These are phyloP conservation scores for Parnassius smintheus DNA, from an alignment of 2,888 invertebrate species.

Conservation along the genomic window DNA sequence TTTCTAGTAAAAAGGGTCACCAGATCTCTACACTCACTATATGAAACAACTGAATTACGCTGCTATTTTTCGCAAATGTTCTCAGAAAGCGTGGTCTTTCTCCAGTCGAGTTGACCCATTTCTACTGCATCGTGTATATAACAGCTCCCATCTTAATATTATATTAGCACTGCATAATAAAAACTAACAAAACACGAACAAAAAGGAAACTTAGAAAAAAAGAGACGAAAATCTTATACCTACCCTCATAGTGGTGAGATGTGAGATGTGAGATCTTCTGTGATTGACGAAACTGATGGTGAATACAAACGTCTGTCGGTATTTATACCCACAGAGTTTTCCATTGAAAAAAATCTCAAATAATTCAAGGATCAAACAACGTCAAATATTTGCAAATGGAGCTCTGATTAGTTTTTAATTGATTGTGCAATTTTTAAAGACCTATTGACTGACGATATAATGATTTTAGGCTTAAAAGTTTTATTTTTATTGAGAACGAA, in stretches of 20 bases:
- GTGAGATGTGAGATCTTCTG: conserved; percentile 51
- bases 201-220: not conserved
- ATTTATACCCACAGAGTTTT: conserved; percentile 50
- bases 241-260: conserved; percentile 63
- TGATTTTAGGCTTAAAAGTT: too few relatives aligned
- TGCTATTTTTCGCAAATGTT: too few relatives aligned
- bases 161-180: too few relatives aligned
- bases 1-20: too few relatives aligned
- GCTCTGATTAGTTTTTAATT: conserved; percentile 25
- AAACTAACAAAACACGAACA: not conserved
- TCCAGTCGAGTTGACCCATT: too few relatives aligned
- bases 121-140: too few relatives aligned
- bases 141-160: too few relatives aligned
- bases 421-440: conserved; percentile 32
- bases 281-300: conserved; percentile 50
- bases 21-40: too few relatives aligned
- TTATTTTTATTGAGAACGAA: too few relatives aligned
- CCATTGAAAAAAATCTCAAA: conserved; percentile 47
- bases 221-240: conserved; percentile 9
- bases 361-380: conserved; percentile 40
- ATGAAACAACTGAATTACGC: too few relatives aligned
- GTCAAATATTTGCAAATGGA: conserved; percentile 38
- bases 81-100: too few relatives aligned
- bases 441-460: conserved; percentile 10
- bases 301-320: conserved; percentile 26